A percentile compares a stretch with the other conserved stretches of the same genome.
Evolutionary conservation across 2,888 invertebrate species (phyloP).

Genomic region (Germaria angustata): DNA sequence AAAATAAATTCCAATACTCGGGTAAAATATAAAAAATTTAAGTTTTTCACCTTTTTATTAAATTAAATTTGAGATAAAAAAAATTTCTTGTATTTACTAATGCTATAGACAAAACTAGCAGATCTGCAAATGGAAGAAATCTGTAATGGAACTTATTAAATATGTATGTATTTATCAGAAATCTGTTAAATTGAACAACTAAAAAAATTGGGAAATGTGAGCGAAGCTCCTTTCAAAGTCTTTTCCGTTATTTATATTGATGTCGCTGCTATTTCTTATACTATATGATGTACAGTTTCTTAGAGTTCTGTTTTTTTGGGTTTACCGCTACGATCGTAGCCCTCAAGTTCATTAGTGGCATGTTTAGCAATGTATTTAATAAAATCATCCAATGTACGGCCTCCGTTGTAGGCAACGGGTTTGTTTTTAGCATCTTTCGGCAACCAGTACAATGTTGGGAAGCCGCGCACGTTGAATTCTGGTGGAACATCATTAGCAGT

Average conservation of each 20-base stretch:
- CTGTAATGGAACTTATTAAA: constrained; percentile 27
- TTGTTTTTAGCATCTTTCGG: constrained; percentile 89
- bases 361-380: constrained; percentile 96
- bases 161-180: not conserved
- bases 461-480: constrained; percentile 94
- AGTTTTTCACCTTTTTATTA: constrained; percentile 36
- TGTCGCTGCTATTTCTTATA: constrained; percentile 17
- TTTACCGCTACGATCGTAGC: constrained; percentile 92
- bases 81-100: constrained; percentile 46
- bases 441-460: constrained; percentile 98
- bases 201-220: constrained; percentile 60
- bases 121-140: constrained; percentile 33
- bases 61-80: constrained; percentile 53
- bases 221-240: constrained; percentile 47
- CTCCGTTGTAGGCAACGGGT: constrained; percentile 95
- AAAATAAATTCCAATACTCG: not conserved
- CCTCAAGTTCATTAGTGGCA: constrained; percentile 91
- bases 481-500: constrained; percentile 98
- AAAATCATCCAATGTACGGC: constrained; percentile 95
- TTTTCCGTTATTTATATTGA: constrained; percentile 25
- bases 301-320: constrained; percentile 79
- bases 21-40: not conserved
- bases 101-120: constrained; percentile 38
- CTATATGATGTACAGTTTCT: constrained; percentile 31
- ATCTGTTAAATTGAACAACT: constrained; percentile 9